Evolutionary conservation across 2,797 vertebrate genomes (phyloP).

Genomic region (Sebastes matsubarae): DNA sequence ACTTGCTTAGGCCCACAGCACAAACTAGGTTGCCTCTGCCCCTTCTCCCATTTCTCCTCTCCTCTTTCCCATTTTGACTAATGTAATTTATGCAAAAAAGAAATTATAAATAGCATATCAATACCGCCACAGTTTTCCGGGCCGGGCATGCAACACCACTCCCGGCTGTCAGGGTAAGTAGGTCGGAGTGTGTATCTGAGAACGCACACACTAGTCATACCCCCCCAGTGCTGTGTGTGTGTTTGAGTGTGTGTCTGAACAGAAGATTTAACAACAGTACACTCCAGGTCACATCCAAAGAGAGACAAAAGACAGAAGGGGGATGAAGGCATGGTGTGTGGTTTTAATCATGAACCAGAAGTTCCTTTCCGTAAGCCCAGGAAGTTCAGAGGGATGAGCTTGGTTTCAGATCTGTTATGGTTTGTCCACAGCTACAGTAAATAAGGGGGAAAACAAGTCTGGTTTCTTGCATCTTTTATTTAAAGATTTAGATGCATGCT

Average conservation of each 20-base stretch:
- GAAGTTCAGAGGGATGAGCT: slow-evolving; percentile 33
- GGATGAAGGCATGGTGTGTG: slow-evolving; percentile 4
- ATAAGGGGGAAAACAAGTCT: slow-evolving; percentile 17
- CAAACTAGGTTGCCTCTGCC: slow-evolving; percentile 73
- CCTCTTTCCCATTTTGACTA: slow-evolving; percentile 70
- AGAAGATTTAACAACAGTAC: slow-evolving; percentile 48
- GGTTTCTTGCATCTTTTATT: slow-evolving; percentile 7
- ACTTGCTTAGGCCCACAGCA: slow-evolving; percentile 16
- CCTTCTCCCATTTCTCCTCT: slow-evolving; percentile 46
- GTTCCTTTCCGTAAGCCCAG: slow-evolving; percentile 45
- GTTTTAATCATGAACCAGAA: slow-evolving; percentile 53
- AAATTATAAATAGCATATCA: slow-evolving; percentile 84
- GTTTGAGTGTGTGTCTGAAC: slow-evolving; percentile 27
- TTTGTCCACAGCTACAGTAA: slow-evolving; percentile 7
- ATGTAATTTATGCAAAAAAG: slow-evolving; percentile 82
- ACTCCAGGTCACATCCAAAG: slow-evolving; percentile 46
- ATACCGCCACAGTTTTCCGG: slow-evolving; percentile 72
- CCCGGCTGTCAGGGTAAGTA: slow-evolving; percentile 74
- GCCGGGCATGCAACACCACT: slow-evolving; percentile 64
- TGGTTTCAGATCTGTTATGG: slow-evolving; percentile 12
- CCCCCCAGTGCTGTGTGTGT: slow-evolving; percentile 4
- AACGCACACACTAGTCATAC: slow-evolving; percentile 29
- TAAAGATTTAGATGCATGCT: not conserved
- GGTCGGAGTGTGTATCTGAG: slow-evolving; percentile 59
- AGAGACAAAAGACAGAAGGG: slow-evolving; percentile 48